Evolutionary conservation across 2,888 invertebrate genomes (phyloP).

Genomic region (Hypomecis atomaria): DNA sequence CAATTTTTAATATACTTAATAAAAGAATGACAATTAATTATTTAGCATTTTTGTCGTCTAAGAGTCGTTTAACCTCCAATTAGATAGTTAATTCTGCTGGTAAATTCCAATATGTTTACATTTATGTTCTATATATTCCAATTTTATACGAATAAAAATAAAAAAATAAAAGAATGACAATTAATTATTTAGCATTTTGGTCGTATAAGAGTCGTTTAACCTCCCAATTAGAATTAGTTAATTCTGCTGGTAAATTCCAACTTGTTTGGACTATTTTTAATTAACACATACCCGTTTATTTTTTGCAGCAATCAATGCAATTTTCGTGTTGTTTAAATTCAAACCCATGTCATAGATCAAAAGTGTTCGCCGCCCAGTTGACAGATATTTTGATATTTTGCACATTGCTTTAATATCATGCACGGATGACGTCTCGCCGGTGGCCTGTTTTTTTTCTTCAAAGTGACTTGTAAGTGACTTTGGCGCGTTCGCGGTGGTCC

Average conservation of each 20-base stretch:
- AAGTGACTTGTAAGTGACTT: slow-evolving; percentile 80
- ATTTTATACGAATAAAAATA: background rate
- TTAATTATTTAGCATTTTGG: background rate
- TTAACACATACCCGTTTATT: background rate
- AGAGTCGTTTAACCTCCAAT: background rate
- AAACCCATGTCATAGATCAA: slow-evolving; percentile 61
- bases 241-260: slow-evolving; percentile 5
- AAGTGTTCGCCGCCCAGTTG: slow-evolving; percentile 68
- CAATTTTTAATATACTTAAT: background rate
- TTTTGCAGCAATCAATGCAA: slow-evolving; percentile 22
- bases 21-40: background rate
- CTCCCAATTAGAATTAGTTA: slow-evolving; percentile 10
- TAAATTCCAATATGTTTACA: background rate
- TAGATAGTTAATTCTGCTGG: slow-evolving; percentile 2
- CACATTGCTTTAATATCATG: slow-evolving; percentile 77
- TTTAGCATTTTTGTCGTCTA: background rate
- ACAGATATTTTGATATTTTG: slow-evolving; percentile 80
- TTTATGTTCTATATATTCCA: slow-evolving; percentile 12
- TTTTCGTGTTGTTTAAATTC: slow-evolving; percentile 10
- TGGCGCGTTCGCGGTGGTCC: slow-evolving; percentile 76
- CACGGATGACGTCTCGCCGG: slow-evolving; percentile 76
- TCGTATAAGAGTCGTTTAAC: slow-evolving; percentile 1
- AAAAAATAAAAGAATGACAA: background rate
- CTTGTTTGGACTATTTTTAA: background rate
- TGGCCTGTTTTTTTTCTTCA: slow-evolving; percentile 72